These are phyloP conservation scores for Remorina albescens DNA, from an alignment of 2,797 vertebrate species.

Conservation along the genomic window DNA sequence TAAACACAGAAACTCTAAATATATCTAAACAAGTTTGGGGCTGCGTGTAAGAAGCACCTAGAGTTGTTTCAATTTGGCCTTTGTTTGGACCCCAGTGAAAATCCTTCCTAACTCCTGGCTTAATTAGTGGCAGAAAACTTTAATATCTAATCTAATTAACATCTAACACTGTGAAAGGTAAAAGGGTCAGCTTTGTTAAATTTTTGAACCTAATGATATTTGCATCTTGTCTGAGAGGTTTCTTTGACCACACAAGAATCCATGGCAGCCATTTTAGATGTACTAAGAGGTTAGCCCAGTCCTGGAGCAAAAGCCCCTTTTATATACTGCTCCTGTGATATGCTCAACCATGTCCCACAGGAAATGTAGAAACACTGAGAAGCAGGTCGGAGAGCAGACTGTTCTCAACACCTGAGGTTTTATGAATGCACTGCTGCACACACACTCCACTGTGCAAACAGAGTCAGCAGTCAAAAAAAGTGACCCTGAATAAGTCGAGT, in stretches of 20 bases:
- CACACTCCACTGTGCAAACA: slow-evolving; percentile 23
- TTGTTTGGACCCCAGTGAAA: too few relatives aligned
- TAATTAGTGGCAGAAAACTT: too few relatives aligned
- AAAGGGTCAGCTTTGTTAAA: background rate
- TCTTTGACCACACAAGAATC: slow-evolving; percentile 8
- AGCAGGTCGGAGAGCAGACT: slow-evolving; percentile 37
- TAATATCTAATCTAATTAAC: too few relatives aligned
- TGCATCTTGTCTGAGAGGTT: slow-evolving; percentile 11
- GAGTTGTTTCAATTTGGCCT: too few relatives aligned
- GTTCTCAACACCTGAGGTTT: slow-evolving; percentile 30
- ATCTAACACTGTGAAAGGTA: too few relatives aligned
- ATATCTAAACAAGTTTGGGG: too few relatives aligned
- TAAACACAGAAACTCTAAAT: too few relatives aligned
- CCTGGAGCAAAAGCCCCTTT: background rate
- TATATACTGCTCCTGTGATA: background rate
- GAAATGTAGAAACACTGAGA: slow-evolving; percentile 30
- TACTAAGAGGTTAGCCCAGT: background rate
- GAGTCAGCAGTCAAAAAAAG: slow-evolving; percentile 12
- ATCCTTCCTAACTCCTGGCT: too few relatives aligned
- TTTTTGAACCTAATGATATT: background rate
- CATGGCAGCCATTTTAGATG: slow-evolving; percentile 43
- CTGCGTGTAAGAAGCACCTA: too few relatives aligned
- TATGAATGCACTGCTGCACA: slow-evolving; percentile 38
- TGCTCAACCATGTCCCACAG: slow-evolving; percentile 27
- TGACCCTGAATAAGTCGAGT: slow-evolving; percentile 22